These are phyloP conservation scores for Rhinophrynus dorsalis DNA, from an alignment of 2,797 vertebrate genomes.

Conservation along the genomic window DNA sequence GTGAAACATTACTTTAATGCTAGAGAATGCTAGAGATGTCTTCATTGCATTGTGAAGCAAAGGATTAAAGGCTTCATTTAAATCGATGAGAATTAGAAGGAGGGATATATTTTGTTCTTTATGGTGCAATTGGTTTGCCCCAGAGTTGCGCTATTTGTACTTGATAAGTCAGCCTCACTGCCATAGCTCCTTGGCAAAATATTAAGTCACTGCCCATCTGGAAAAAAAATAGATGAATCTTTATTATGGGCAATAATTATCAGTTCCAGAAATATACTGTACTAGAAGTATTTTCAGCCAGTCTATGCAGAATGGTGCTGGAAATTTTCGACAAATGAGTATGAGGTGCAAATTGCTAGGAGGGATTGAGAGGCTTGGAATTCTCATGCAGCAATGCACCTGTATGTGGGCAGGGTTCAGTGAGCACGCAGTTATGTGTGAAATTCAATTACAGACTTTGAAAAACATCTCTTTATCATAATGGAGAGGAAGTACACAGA, in stretches of 20 bases:
- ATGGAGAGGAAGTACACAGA: slow-evolving; percentile 22
- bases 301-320: not conserved
- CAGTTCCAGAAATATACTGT: not conserved
- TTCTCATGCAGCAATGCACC: slow-evolving; percentile 34
- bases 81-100: too few relatives aligned
- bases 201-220: not conserved
- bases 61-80: too few relatives aligned
- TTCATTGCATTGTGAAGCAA: too few relatives aligned
- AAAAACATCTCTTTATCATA: slow-evolving; percentile 48
- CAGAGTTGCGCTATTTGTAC: too few relatives aligned
- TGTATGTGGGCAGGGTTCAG: slow-evolving; percentile 28
- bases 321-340: not conserved
- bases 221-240: not conserved
- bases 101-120: too few relatives aligned
- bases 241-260: not conserved
- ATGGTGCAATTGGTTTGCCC: too few relatives aligned
- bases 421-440: slow-evolving; percentile 49
- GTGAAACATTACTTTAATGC: too few relatives aligned
- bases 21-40: too few relatives aligned
- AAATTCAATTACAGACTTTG: slow-evolving; percentile 49
- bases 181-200: not conserved
- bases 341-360: slow-evolving; percentile 4
- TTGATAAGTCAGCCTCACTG: too few relatives aligned
- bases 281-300: not conserved
- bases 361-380: slow-evolving; percentile 17